These are phyloP conservation scores for Hippocampus mohnikei DNA, from an alignment of 2,113 vertebrate genomes.

Conservation along the genomic window DNA sequence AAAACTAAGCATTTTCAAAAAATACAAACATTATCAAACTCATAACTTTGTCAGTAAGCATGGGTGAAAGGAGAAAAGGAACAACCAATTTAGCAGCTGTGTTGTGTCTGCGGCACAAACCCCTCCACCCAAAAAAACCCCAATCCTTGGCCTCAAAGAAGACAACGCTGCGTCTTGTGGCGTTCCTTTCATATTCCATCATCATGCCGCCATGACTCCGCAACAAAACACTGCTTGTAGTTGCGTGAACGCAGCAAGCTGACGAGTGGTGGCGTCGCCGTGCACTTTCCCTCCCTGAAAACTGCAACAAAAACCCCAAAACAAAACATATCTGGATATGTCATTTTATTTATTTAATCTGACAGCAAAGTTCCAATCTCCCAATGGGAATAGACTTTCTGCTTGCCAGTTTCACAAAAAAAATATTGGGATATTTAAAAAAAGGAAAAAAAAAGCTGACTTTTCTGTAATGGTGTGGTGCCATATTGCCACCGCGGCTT, in stretches of 20 bases:
- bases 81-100: neutral
- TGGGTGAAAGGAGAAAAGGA: neutral
- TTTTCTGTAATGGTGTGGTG: neutral
- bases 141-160: neutral
- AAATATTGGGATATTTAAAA: neutral
- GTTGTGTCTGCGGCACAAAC: neutral
- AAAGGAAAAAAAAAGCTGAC: no score
- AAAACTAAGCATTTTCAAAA: no score
- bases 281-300: neutral
- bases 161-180: neutral
- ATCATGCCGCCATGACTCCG: slow-evolving; percentile 41
- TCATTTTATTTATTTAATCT: neutral
- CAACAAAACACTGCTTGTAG: slow-evolving; percentile 53
- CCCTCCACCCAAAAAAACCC: neutral
- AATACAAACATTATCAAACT: neutral
- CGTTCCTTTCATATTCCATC: slow-evolving; percentile 62
- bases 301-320: neutral
- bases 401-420: neutral
- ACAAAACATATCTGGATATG: neutral
- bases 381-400: no score
- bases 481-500: neutral
- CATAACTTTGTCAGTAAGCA: neutral
- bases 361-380: neutral
- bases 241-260: slow-evolving; percentile 33
- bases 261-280: neutral